Evolutionary conservation across 2,113 vertebrate species (phyloP).

Genomic region (Neotoma lepida): DNA sequence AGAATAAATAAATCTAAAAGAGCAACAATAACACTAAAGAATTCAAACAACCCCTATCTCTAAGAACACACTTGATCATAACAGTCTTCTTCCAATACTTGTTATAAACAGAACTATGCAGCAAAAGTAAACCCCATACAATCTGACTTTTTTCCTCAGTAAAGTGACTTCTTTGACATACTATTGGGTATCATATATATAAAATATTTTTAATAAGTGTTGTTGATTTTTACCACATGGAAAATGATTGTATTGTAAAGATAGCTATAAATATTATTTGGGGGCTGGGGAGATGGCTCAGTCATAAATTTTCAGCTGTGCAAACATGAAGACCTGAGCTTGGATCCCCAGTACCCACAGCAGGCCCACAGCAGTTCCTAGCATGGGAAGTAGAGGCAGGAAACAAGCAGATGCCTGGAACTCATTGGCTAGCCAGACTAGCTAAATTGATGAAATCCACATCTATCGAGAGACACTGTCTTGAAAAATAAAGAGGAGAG

Average conservation of each 20-base stretch:
- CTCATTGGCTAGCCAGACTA: no score
- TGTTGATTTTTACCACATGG: not conserved
- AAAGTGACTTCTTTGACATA: not conserved
- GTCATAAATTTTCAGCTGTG: not conserved
- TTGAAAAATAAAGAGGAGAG: not conserved
- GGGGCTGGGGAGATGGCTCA: not conserved
- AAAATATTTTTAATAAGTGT: not conserved
- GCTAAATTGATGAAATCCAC: not conserved
- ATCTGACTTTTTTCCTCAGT: not conserved
- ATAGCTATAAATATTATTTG: not conserved
- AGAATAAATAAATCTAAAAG: not conserved
- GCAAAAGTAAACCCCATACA: not conserved
- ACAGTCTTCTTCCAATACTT: not conserved
- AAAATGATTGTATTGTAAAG: not conserved
- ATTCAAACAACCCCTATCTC: not conserved
- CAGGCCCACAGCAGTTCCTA: not conserved
- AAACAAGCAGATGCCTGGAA: not conserved
- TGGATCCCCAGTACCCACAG: no score
- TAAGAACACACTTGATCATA: not conserved
- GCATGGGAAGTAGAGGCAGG: not conserved
- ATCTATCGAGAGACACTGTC: not conserved
- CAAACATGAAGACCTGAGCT: not conserved
- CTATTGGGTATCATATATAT: not conserved
- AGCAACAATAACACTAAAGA: not conserved
- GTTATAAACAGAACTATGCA: not conserved